Base-by-base conservation (phyloP, 1,140 invertebrate species). In the Lysiphlebus fabarum region DNA sequence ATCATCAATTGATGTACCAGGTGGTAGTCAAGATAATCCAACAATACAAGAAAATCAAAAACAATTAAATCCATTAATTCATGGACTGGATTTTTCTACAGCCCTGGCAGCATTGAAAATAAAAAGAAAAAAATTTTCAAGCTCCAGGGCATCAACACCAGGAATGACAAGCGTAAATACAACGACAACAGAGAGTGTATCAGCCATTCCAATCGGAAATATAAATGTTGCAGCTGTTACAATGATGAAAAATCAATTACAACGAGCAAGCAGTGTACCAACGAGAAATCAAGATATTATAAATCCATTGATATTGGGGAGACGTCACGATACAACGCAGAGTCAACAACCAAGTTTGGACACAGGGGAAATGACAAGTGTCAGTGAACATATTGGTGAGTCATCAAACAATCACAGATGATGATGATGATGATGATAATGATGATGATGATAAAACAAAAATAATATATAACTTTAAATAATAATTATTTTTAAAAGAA, bases 41-140 rank as follows among this genome's bases (percentile, higher is more conserved):
- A 34, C 42, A 42, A 7, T 36, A 8, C 49, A 51, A 34, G 45
- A 45, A 26, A 58, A 37, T 37, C n/a, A 50, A 34, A 51, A 36
- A 7, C 48, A 5, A 33, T 61, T 9, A 41, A 56, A 64, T 55
- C 58, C 72, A 40, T 72, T 77, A 43, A 60, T 66, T 6, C 70
- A 72, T 12, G 70, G 65, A 1, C 40, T 75, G 7, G 69, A 68
- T 7, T 51, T 51, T 34, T 51, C 49, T 6, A 72, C 74, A 6
- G 88, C 87, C 11, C 72, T 90, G 53, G 87, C 87, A 0, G 83
- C 88, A 2, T 77, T 90, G 12, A 87, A 86, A 64, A 85, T 85
- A 63, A 91, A 90, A 74, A 83, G 89, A 43, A 90, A 90, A 73
- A 90, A 89, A 67, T 91, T 90, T 73, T 89, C 87, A 1, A 84